Percentiles rank a stretch among this genome's conserved stretches.
phyloP scores from a whole-genome alignment of 1,140 invertebrate genomes.

The Yoshiicerus persimilis region DNA sequence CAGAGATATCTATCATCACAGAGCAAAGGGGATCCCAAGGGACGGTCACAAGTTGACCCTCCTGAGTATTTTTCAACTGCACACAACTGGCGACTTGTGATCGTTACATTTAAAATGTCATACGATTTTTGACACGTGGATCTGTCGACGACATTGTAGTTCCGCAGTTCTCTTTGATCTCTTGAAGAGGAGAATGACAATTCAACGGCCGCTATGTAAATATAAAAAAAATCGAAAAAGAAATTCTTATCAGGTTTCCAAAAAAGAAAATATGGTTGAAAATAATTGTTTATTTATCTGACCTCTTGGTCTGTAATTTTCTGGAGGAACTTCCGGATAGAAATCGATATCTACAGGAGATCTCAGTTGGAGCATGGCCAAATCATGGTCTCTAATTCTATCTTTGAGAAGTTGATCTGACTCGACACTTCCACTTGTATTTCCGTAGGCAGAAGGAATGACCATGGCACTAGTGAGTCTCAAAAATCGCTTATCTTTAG shows the following conservation, averaged over 20 bases:
- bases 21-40: neutral
- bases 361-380: neutral
- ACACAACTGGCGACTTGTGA: neutral
- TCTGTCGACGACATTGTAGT: neutral
- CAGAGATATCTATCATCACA: neutral
- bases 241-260: no score
- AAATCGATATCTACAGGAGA: neutral
- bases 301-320: neutral
- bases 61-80: neutral
- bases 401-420: neutral
- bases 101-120: neutral
- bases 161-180: neutral
- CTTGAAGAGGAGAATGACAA: neutral
- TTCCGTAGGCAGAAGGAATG: neutral
- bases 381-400: neutral
- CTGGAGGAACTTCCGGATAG: neutral
- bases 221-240: neutral
- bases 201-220: neutral
- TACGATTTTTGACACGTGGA: neutral
- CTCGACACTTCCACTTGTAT: neutral
- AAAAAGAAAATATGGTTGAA: no score
- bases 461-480: neutral
- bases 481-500: neutral
- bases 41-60: neutral
- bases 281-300: neutral